Evolutionary conservation across 2,888 invertebrate species (phyloP), one percentile per base, ranked within the genome.

Genomic region (Tenodera sinensis): DNA sequence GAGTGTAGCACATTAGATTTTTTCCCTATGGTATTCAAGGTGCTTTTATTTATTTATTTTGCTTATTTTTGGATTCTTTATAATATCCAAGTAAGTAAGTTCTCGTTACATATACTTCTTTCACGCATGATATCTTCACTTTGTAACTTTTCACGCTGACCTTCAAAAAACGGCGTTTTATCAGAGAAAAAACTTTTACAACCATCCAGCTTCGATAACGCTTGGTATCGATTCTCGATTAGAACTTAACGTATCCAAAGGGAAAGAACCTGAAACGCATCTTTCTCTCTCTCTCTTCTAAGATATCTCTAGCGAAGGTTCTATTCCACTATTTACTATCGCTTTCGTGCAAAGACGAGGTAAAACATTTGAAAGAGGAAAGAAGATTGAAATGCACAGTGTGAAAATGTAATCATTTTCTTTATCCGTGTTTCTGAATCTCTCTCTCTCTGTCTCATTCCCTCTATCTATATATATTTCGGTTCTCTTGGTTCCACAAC

Each of bases 141-240:
- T 71, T 71, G 20, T 71, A 71, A 20, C 54, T 71, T 71, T 71
- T 20, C 20, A 25, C 8, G 3, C 54, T 71, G 20, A 6, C 25
- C 20, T 71, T 20, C 20, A 54, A 71, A 71, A 20, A 71, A 71
- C 20, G 20, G 20, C 4, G 3, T 71, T 71, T 71, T 20, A 71
- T 71, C 54, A 71, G 6, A 71, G 54, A 6, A 71, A 71, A 54
- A 71, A 71, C 54, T 71, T 71, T 71, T 71, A 71, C 2, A 9
- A 20, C 25, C 54, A 71, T 71, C 25, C 42, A 42, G 12, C 20
- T 25, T 88, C 88, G 88, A 90, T 89, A 89, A 89, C 87, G 83
- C 87, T 34, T 42, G 28, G 28, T 84, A 90, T 90, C 82, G 90
- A 90, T 90, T 90, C 88, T 90, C 90, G 89, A 90, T 90, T 90